Percentiles rank a stretch among this genome's conserved stretches.
phyloP scores from a whole-genome alignment of 64 coral and sea anemone species.

The Hydrozoanthus tunicans region DNA sequence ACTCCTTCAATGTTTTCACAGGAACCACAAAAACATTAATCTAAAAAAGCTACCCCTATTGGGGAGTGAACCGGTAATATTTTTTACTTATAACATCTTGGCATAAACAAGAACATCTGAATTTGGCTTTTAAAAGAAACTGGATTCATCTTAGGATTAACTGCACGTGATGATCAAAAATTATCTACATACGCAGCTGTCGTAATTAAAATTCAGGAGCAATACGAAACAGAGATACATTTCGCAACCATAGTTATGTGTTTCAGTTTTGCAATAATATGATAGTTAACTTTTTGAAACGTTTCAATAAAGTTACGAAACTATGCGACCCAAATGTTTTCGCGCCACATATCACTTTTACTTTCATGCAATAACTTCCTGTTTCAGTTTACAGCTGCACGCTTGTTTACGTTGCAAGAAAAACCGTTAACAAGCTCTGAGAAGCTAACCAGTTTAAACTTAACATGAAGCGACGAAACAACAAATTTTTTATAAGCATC shows the following conservation, averaged over 20 bases:
- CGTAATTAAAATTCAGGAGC: constrained; percentile 11
- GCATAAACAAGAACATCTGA: neutral
- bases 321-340: neutral
- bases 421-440: neutral
- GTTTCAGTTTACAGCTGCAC: neutral
- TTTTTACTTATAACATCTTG: neutral
- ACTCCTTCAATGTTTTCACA: neutral
- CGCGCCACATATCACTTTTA: neutral
- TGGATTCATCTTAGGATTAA: neutral
- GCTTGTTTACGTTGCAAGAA: neutral
- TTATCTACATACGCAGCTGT: neutral
- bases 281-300: neutral
- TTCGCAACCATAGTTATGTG: constrained; percentile 41
- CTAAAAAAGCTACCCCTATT: neutral
- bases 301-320: neutral
- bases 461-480: neutral
- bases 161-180: neutral
- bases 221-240: constrained; percentile 1
- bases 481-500: neutral
- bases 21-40: constrained; percentile 21
- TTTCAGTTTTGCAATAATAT: neutral
- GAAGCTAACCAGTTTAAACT: neutral
- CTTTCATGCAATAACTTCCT: neutral
- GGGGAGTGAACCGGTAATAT: neutral
- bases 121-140: neutral